Evolutionary conservation across 2,888 invertebrate genomes (phyloP), one percentile per base, ranked within the genome.

Genomic region (Strigamia transsilvanica): DNA sequence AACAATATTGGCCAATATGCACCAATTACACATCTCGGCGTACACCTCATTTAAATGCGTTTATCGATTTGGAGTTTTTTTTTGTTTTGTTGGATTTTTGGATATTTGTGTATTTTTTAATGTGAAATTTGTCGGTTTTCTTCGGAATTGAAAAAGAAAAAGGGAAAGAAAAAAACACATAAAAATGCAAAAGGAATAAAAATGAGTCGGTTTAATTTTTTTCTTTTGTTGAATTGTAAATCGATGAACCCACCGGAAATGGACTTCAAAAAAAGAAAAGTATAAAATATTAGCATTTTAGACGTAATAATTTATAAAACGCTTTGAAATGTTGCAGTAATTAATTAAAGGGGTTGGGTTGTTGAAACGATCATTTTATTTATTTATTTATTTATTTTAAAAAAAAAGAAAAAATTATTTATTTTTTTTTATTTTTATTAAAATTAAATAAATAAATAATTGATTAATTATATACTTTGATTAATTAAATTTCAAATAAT

Each of bases 121-220:
- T 51, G 51, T 34, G 51, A 51, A 51, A 51, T 51, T 51, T 51
- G 51, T 51, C 3, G 51, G 3, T 51, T 51, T 51, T n/a, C 15
- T n/a, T n/a, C 4, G n/a, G 51, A 51, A 51, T 51, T 51, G 51
- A 13, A 6, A 51, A 51, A n/a, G 10, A 51, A 7, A 34, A 51
- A n/a, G 10, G 10, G 34, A 34, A 7, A 34, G 7, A 34, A 34
- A 34, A 7, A 34, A 34, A 34, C 3, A 34, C 34, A 34, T 34
- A 34, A 51, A 51, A 51, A 51, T 12, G 51, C n/a, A n/a, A 51
- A 51, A 51, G 51, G 51, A 51, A 51, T 51, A 51, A 51, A 51
- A 51, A 51, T 51, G 51, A 51, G 51, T 3, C 51, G n/a, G 13
- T 51, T 51, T 51, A 51, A n/a, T 51, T 51, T 51, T n/a, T n/a